phyloP scores from a whole-genome alignment of 2,797 vertebrate genomes.

The Aldrovandia affinis region DNA sequence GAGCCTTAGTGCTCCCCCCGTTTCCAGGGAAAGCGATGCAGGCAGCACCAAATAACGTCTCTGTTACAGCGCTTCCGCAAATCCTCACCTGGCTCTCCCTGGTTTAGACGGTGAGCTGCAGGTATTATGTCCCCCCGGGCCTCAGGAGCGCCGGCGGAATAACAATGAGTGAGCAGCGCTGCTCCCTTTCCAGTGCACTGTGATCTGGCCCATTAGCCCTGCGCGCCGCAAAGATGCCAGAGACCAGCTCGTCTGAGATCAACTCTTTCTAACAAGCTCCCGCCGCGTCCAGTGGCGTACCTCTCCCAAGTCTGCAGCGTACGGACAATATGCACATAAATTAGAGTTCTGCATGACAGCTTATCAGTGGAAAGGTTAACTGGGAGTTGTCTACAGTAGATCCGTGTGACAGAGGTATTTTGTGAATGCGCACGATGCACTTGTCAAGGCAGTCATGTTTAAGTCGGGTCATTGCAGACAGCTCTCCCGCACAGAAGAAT shows the following conservation, averaged over 20 bases:
- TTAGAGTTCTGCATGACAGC: not conserved
- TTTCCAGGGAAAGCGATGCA: slow-evolving; percentile 14
- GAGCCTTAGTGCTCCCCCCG: not conserved
- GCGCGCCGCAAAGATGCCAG: slow-evolving; percentile 20
- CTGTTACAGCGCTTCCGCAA: slow-evolving; percentile 30
- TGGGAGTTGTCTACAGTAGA: not conserved
- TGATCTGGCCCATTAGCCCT: slow-evolving; percentile 37
- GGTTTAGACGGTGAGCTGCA: slow-evolving; percentile 41
- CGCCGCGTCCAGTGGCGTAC: not conserved
- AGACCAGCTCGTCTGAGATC: not conserved
- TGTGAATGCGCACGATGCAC: not conserved
- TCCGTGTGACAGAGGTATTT: not conserved
- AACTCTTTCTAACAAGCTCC: not conserved
- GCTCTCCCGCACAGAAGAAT: not conserved
- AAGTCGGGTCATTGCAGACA: not conserved
- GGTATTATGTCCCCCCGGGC: slow-evolving; percentile 37
- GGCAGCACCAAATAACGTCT: not conserved
- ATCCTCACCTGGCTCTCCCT: slow-evolving; percentile 36
- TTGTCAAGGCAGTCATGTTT: not conserved
- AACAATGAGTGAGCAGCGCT: slow-evolving; percentile 35
- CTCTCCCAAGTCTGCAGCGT: not conserved
- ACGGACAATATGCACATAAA: not conserved
- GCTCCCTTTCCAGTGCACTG: slow-evolving; percentile 22
- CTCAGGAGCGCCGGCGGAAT: slow-evolving; percentile 29
- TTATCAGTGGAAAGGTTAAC: not conserved